Conservation (phyloP, 1,140 invertebrate genomes). For the Hydropsyche tenuis region DNA sequence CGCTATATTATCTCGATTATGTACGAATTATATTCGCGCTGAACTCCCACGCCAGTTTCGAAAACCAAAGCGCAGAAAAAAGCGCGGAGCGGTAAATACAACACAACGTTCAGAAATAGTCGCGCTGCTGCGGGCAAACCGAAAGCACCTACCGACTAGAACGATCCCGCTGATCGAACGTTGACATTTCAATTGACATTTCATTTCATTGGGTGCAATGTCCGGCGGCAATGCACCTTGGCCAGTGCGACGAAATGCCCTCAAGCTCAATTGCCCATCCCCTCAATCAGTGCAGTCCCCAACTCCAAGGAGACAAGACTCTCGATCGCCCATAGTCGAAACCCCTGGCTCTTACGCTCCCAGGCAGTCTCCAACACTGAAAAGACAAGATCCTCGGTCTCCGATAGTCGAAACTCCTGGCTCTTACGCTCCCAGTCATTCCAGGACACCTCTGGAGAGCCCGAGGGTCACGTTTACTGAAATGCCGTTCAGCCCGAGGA, state of each 20-base stretch:
- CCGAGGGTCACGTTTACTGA: conserved; percentile 36
- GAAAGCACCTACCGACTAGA: not conserved
- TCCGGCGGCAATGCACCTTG: conserved; percentile 67
- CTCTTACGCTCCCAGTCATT: conserved; percentile 54
- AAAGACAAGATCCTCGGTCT: conserved; percentile 1
- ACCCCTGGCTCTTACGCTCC: conserved; percentile 55
- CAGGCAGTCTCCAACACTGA: conserved; percentile 53
- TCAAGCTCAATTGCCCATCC: conserved; percentile 53
- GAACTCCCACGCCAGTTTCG: not conserved
- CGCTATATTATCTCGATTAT: not conserved
- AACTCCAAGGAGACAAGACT: conserved; percentile 62
- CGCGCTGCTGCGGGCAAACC: not conserved
- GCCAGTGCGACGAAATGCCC: conserved; percentile 70
- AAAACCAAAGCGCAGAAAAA: too few relatives aligned
- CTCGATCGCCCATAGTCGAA: conserved; percentile 14
- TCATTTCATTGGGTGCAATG: conserved; percentile 54
- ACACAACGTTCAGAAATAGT: conserved; percentile 30
- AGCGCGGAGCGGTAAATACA: not conserved
- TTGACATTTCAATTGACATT: conserved; percentile 21
- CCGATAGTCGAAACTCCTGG: conserved; percentile 47
- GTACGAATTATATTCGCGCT: not conserved
- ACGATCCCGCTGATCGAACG: not conserved
- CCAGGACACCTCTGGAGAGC: conserved; percentile 55
- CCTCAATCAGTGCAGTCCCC: not conserved
- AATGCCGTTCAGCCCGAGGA: conserved; percentile 29